Percentiles rank a stretch among this genome's conserved stretches.
These are phyloP conservation scores for Cetonia aurata DNA, from an alignment of 2,888 invertebrate genomes.

Conservation along the genomic window DNA sequence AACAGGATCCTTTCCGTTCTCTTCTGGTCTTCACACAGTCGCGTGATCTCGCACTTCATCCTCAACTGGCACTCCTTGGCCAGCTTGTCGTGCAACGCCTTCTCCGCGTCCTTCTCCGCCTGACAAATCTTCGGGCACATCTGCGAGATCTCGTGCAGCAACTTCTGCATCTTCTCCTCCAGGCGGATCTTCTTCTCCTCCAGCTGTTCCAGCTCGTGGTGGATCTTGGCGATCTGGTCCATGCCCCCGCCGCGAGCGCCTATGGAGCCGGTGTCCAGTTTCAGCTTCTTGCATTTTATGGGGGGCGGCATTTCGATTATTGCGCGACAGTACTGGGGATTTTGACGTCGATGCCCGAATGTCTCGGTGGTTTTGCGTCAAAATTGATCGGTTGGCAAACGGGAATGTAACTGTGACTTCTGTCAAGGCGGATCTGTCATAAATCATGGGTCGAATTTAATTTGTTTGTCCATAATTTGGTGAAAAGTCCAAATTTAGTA, in stretches of 20 bases:
- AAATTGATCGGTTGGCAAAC: too few relatives aligned
- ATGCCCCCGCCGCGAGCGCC: neutral
- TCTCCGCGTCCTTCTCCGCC: constrained; percentile 40
- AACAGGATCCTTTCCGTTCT: constrained; percentile 32
- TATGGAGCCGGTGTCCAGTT: neutral
- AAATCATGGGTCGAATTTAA: too few relatives aligned
- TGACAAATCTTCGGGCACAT: constrained; percentile 34
- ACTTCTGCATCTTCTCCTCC: constrained; percentile 33
- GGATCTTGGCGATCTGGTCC: constrained; percentile 26
- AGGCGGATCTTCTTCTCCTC: constrained; percentile 30
- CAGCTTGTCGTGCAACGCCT: constrained; percentile 38
- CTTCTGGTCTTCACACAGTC: constrained; percentile 39
- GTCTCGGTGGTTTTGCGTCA: too few relatives aligned
- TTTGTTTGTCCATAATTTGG: too few relatives aligned
- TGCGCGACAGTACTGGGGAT: constrained; percentile 1
- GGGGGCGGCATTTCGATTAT: constrained; percentile 3
- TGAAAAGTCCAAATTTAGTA: too few relatives aligned
- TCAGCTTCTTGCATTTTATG: constrained; percentile 9
- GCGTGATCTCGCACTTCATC: constrained; percentile 36
- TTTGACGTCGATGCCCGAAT: constrained; percentile 8
- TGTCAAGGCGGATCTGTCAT: too few relatives aligned
- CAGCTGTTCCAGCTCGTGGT: constrained; percentile 24
- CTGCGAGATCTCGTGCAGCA: constrained; percentile 24
- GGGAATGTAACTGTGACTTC: too few relatives aligned
- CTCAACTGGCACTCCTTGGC: constrained; percentile 39